Evolutionary conservation across 2,113 vertebrate species (phyloP), one percentile per base, ranked within the genome.

Genomic region (Galemys pyrenaicus): DNA sequence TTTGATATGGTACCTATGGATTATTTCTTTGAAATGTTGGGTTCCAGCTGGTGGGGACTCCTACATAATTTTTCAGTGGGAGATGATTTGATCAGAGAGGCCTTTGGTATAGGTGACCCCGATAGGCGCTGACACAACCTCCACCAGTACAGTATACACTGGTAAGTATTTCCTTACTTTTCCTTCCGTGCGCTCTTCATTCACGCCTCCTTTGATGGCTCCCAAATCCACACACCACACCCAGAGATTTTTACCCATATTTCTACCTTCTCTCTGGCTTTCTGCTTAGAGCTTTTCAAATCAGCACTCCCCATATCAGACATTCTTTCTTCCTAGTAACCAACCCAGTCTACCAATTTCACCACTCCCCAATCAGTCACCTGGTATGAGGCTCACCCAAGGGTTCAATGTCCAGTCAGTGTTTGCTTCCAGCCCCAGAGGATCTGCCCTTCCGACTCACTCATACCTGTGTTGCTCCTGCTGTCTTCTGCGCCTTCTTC

Each of bases 21-120:
- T 62, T 19, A 22, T 85, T 68, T 91, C 39, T 96, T 79, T 46
- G 8, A 39, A 80, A 80, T 60, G 58, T 58, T 60, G n/a, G 16
- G 20, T 28, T 65, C 30, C 41, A 32, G 7, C 58, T 51, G 13
- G 28, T 54, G 67, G 22, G 16, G 6, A n/a, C 28, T 58, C 17
- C 86, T 28, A 8, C 58, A 11, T 30, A 74, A 41, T 65, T 58
- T 73, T 73, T 65, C 56, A 17, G 80, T 17, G 20, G 20, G 32
- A 41, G 39, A 46, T 60, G 28, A 58, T 62, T 68, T 60, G 78
- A 54, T 46, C 51, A n/a, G 32, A 37, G 35, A 58, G 49, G 71
- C 11, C 24, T 79, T 39, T 26, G 79, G 51, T 79, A 58, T 51
- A 67, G 11, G 26, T 19, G 91, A 80, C 56, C 16, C 7, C 26